Evolutionary conservation across 2,113 vertebrate genomes (phyloP).

Genomic region (Psilopogon haemacephalus): DNA sequence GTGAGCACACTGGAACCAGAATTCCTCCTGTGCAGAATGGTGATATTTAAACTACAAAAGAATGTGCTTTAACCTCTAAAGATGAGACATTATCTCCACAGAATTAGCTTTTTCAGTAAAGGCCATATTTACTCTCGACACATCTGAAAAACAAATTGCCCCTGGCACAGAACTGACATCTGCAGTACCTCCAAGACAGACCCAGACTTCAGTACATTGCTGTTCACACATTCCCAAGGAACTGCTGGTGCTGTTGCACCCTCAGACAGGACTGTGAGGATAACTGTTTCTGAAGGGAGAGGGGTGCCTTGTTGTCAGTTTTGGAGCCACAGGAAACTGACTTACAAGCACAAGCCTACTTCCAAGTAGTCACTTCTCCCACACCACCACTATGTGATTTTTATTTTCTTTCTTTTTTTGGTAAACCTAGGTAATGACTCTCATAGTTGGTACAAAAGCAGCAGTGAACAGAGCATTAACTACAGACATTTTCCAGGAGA

Average conservation of each 20-base stretch:
- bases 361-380: neutral
- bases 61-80: neutral
- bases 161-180: neutral
- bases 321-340: neutral
- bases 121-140: neutral
- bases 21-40: neutral
- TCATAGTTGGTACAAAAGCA: neutral
- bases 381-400: accelerated
- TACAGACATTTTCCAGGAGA: neutral
- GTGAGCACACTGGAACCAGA: neutral
- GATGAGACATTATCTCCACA: neutral
- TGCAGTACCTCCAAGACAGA: neutral
- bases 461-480: neutral
- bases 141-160: neutral
- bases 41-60: neutral
- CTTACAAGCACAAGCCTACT: neutral
- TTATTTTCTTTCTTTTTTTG: neutral
- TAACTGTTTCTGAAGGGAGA: neutral
- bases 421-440: neutral
- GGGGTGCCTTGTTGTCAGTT: neutral
- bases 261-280: neutral
- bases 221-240: neutral
- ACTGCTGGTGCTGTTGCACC: neutral
- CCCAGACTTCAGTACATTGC: accelerated
- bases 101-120: neutral